Conservation (phyloP, 2,797 vertebrate species). For the Squalus acanthias region DNA sequence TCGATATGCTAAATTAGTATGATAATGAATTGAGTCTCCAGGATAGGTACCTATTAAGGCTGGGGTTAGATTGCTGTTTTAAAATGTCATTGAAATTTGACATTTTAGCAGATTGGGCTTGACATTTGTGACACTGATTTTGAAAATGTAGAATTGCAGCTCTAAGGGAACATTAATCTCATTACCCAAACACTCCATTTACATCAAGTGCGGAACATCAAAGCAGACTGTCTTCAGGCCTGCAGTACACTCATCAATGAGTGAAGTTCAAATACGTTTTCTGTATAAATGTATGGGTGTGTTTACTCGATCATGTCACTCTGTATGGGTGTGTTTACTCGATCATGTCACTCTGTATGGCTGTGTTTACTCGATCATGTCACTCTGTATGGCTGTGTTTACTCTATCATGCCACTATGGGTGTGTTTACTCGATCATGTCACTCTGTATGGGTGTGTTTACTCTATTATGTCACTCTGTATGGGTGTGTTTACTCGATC, state of each 20-base stretch:
- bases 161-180: background rate
- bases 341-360: too few relatives aligned
- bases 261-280: background rate
- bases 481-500: too few relatives aligned
- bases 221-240: background rate
- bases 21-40: background rate
- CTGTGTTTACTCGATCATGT: background rate
- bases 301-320: too few relatives aligned
- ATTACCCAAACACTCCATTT: background rate
- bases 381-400: background rate
- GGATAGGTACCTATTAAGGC: background rate
- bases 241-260: background rate
- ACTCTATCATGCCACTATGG: too few relatives aligned
- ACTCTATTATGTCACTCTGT: too few relatives aligned
- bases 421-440: too few relatives aligned
- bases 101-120: background rate
- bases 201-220: background rate
- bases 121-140: background rate
- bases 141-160: background rate
- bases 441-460: too few relatives aligned
- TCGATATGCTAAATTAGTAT: background rate
- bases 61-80: constrained; percentile 11
- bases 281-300: background rate
- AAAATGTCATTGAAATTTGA: constrained; percentile 12
- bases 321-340: background rate